Evolutionary conservation across 1,140 invertebrate species (phyloP).

Genomic region (Brachionus plicatilis): DNA sequence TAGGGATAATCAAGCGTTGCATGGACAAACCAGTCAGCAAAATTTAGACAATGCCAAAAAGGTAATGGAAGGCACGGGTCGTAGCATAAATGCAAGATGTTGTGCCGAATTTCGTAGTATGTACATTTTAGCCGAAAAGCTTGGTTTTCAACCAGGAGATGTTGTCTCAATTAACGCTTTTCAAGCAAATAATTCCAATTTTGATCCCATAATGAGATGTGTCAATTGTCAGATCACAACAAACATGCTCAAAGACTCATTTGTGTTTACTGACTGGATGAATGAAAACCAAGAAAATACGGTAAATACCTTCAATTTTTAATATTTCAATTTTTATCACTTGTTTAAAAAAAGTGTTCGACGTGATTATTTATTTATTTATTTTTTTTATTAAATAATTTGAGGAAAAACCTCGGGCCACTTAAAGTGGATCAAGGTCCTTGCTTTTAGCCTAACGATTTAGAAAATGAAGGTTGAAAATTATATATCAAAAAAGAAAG

Average conservation of each 20-base stretch:
- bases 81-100: background rate
- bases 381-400: too few species aligned
- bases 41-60: background rate
- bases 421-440: too few species aligned
- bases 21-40: background rate
- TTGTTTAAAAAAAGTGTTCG: too few species aligned
- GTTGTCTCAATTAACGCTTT: constrained; percentile 10
- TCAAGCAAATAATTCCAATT: background rate
- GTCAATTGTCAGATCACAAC: background rate
- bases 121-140: background rate
- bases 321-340: too few species aligned
- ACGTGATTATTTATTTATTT: too few species aligned
- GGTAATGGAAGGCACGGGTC: background rate
- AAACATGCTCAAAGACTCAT: background rate
- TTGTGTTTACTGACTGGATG: background rate
- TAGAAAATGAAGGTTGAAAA: too few species aligned
- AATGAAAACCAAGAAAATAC: background rate
- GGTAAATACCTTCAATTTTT: background rate
- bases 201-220: background rate
- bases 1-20: background rate
- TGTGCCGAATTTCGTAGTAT: constrained; percentile 15
- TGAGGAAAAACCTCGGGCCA: too few species aligned
- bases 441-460: too few species aligned
- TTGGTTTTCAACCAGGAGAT: background rate
- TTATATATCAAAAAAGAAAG: too few species aligned